Conservation (phyloP, 2,113 vertebrate genomes). For the Alethe castanea region DNA sequence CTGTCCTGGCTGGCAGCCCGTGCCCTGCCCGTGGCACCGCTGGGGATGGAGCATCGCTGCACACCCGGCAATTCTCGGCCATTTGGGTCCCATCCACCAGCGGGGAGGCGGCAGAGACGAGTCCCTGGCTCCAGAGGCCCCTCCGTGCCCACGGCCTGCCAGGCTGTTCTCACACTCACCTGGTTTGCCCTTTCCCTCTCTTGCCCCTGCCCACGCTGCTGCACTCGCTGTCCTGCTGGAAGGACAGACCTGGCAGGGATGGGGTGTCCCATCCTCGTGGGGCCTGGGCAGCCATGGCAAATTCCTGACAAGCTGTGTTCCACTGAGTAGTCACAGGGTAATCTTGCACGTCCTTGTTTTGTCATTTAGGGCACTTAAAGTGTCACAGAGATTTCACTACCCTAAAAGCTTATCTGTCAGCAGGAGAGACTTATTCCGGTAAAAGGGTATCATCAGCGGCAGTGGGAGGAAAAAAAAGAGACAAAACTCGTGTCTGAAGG, state of each 20-base stretch:
- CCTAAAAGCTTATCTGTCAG: conserved; percentile 70
- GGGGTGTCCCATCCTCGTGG: neutral
- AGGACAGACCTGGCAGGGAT: neutral
- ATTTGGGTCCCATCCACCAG: neutral
- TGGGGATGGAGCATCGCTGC: neutral
- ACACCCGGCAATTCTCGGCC: neutral
- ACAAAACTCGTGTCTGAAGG: neutral
- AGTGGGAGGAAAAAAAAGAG: neutral
- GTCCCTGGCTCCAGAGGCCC: neutral
- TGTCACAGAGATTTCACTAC: conserved; percentile 61
- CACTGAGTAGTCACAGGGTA: neutral
- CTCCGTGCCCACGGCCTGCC: rapidly evolving
- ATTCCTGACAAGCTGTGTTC: conserved; percentile 59
- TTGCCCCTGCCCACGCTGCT: rapidly evolving
- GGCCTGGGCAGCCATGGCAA: neutral
- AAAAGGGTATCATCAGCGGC: conserved; percentile 59
- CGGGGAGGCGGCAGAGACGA: neutral
- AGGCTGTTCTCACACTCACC: rapidly evolving
- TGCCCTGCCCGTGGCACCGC: rapidly evolving
- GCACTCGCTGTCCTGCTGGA: neutral
- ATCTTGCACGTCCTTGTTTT: conserved; percentile 65
- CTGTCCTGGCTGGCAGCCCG: neutral
- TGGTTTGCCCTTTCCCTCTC: neutral
- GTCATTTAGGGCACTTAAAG: conserved; percentile 68
- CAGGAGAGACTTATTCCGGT: conserved; percentile 59